These are phyloP conservation scores for Heteromurus nitidus DNA, from an alignment of 2,888 invertebrate genomes.

Conservation along the genomic window DNA sequence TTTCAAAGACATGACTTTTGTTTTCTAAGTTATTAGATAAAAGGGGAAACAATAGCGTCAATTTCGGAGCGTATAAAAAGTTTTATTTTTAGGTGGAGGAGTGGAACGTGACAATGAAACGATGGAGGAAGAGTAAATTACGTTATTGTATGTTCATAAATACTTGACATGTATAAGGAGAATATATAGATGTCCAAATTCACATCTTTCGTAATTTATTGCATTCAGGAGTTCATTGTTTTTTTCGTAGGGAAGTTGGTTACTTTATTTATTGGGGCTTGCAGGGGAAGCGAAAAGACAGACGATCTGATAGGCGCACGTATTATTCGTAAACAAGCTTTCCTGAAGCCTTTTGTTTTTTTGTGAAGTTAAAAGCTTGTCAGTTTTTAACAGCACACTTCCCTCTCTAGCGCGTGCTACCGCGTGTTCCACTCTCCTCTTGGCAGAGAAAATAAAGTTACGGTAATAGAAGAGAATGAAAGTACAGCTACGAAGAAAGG, in stretches of 20 bases:
- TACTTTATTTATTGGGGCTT: conserved; percentile 26
- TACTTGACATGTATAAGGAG: conserved; percentile 35
- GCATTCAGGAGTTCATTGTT: conserved; percentile 60
- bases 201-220: conserved; percentile 59
- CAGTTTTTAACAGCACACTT: conserved; percentile 57
- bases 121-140: conserved; percentile 38
- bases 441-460: conserved; percentile 45
- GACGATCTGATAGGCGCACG: conserved; percentile 59
- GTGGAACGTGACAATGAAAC: not conserved
- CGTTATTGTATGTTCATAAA: conserved; percentile 59
- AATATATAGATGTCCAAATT: conserved; percentile 56
- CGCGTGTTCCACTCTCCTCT: not conserved
- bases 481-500: conserved; percentile 7
- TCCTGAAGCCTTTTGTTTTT: conserved; percentile 46
- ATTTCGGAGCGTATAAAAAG: not conserved
- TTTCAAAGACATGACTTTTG: not conserved
- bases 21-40: not conserved
- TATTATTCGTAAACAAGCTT: conserved; percentile 57
- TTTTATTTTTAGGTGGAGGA: not conserved
- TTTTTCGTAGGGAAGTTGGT: conserved; percentile 28
- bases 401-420: conserved; percentile 18
- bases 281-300: conserved; percentile 19
- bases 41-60: not conserved
- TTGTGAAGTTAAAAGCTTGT: conserved; percentile 62
- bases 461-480: conserved; percentile 37